phyloP scores from a whole-genome alignment of 2,797 vertebrate species.

The Sylvilagus floridanus region DNA sequence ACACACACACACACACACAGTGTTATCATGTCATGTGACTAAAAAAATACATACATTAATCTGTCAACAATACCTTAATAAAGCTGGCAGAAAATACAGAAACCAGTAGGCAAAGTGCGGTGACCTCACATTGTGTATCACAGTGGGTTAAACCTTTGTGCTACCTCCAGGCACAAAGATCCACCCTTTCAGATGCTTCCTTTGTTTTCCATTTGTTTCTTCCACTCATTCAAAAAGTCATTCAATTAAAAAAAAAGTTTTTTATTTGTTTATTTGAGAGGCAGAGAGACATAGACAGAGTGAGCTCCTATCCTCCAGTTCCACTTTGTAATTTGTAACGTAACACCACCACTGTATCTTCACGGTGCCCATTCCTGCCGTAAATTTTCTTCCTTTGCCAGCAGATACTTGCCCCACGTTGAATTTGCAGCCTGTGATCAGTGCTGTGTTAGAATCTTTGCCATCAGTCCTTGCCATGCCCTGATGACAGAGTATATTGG shows the following conservation, averaged over 20 bases:
- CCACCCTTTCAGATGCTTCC: slow-evolving; percentile 77
- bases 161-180: slow-evolving; percentile 69
- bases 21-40: background rate
- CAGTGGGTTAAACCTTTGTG: slow-evolving; percentile 61
- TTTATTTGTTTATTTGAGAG: no score
- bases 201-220: slow-evolving; percentile 81
- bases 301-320: no score
- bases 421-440: slow-evolving; percentile 55
- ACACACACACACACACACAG: no score
- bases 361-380: slow-evolving; percentile 77
- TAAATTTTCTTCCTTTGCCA: slow-evolving; percentile 71
- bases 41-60: background rate
- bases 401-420: slow-evolving; percentile 29
- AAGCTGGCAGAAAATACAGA: background rate
- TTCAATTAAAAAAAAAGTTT: no score
- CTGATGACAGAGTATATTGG: slow-evolving; percentile 60
- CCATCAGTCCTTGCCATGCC: slow-evolving; percentile 80
- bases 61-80: background rate
- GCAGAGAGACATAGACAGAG: no score
- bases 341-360: slow-evolving; percentile 62
- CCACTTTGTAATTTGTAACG: slow-evolving; percentile 77
- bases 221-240: slow-evolving; percentile 74
- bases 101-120: background rate
- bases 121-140: background rate
- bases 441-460: slow-evolving; percentile 62